Evolutionary conservation across 2,888 invertebrate species (phyloP).

Genomic region (Parapristionchus giblindavisi): DNA sequence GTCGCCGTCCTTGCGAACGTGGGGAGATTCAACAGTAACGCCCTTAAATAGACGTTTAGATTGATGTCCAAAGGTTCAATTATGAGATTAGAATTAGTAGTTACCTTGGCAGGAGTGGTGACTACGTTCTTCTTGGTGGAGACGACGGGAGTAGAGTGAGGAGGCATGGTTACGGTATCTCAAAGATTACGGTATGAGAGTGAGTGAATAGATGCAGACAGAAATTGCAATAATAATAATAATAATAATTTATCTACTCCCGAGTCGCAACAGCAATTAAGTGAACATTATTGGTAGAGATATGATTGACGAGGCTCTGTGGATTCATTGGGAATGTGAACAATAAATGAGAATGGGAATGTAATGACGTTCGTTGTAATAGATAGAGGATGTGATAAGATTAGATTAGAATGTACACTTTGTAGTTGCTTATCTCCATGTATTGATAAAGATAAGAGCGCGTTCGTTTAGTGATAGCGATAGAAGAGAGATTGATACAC

Average conservation of each 20-base stretch:
- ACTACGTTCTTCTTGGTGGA: slow-evolving; percentile 22
- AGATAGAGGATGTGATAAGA: not conserved
- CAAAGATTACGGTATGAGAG: not conserved
- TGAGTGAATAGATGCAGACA: too few relatives aligned
- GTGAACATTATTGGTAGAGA: too few relatives aligned
- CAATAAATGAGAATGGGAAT: not conserved
- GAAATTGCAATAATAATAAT: too few relatives aligned
- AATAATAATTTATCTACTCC: too few relatives aligned
- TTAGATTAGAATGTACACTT: not conserved
- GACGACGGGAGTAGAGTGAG: slow-evolving; percentile 20
- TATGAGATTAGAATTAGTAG: not conserved
- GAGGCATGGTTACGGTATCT: slow-evolving; percentile 10
- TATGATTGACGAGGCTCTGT: too few relatives aligned
- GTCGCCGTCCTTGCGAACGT: slow-evolving; percentile 16
- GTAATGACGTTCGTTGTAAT: not conserved
- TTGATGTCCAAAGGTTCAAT: too few relatives aligned
- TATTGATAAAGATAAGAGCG: too few relatives aligned
- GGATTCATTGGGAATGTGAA: not conserved
- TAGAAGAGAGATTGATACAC: not conserved
- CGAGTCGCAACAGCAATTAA: too few relatives aligned
- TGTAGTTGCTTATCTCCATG: slow-evolving; percentile 11
- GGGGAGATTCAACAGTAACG: slow-evolving; percentile 19
- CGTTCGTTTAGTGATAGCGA: not conserved
- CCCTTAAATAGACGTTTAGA: not conserved
- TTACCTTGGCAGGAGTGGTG: not conserved